phyloP scores from a whole-genome alignment of 2,888 invertebrate species.

The Dicyrtoma fusca region DNA sequence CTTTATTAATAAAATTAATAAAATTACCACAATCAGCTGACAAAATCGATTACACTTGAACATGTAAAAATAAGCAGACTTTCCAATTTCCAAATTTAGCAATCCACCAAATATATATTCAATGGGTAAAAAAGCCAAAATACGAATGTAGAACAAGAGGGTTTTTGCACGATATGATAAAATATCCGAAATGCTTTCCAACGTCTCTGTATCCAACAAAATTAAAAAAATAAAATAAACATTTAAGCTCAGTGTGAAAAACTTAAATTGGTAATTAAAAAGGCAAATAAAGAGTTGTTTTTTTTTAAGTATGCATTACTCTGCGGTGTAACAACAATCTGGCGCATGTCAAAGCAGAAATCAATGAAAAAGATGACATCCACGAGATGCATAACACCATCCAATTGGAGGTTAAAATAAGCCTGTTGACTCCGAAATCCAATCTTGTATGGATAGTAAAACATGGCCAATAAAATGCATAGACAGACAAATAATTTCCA shows the following conservation, averaged over 20 bases:
- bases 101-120: conserved; percentile 46
- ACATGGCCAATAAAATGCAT: conserved; percentile 40
- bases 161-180: conserved; percentile 41
- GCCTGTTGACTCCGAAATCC: conserved; percentile 37
- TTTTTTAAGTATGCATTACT: conserved; percentile 38
- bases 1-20: too few species aligned
- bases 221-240: neutral
- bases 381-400: conserved; percentile 39
- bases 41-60: conserved; percentile 49
- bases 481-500: conserved; percentile 47
- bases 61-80: conserved; percentile 44
- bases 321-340: conserved; percentile 52
- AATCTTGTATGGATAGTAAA: conserved; percentile 50
- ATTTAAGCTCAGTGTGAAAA: neutral
- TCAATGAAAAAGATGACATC: conserved; percentile 48
- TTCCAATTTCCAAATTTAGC: neutral
- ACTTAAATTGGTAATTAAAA: neutral
- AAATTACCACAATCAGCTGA: conserved; percentile 41
- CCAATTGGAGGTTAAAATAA: conserved; percentile 13
- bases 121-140: conserved; percentile 48
- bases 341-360: conserved; percentile 46
- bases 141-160: conserved; percentile 41
- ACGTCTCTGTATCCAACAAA: conserved; percentile 41
- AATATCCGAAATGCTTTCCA: conserved; percentile 48
- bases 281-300: neutral